Percentiles rank a stretch among this genome's conserved stretches.
phyloP scores from a whole-genome alignment of 2,113 vertebrate genomes.

The Perca schrenkii region DNA sequence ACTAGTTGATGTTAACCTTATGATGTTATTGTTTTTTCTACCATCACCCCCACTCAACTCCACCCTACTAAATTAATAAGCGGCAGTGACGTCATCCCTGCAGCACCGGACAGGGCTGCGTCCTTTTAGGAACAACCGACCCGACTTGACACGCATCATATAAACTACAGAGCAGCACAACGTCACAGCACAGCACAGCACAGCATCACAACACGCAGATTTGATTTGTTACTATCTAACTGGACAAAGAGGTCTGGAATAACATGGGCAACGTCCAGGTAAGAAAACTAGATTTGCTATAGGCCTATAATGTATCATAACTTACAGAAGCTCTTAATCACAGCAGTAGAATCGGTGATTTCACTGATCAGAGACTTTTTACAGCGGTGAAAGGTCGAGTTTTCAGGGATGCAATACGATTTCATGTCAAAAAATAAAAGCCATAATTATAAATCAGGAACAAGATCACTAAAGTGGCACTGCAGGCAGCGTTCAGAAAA shows the following conservation, averaged over 20 bases:
- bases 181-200: not conserved
- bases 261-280: constrained; percentile 86
- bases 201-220: not conserved
- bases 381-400: not conserved
- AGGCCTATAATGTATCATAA: not conserved
- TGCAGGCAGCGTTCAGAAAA: not conserved
- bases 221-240: not conserved
- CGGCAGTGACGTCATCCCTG: constrained; percentile 70
- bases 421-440: not conserved
- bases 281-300: constrained; percentile 27
- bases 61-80: constrained; percentile 7
- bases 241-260: not conserved
- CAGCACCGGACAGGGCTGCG: constrained; percentile 62
- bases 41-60: not conserved
- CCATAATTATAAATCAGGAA: too few relatives aligned
- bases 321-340: not conserved
- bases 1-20: not conserved
- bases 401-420: not conserved
- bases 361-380: not conserved
- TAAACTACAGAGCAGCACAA: not conserved
- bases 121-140: constrained; percentile 33
- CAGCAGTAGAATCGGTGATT: too few relatives aligned
- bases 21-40: not conserved
- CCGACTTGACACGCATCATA: constrained; percentile 30
- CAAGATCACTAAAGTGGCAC: not conserved